phyloP scores from a whole-genome alignment of 2,797 vertebrate genomes.

The Oreonectes daqikongensis region DNA sequence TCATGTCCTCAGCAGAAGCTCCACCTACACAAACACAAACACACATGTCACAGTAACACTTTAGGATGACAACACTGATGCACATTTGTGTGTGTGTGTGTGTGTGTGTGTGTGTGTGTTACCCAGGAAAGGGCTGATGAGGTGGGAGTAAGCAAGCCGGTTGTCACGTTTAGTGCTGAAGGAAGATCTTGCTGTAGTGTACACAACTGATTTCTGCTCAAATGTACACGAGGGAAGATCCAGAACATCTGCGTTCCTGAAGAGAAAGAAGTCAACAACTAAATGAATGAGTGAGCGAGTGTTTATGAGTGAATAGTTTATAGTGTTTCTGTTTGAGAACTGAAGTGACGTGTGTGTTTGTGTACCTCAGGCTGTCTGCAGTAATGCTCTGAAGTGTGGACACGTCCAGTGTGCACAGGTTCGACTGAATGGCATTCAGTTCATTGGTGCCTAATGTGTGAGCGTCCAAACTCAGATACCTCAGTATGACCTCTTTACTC shows the following conservation, averaged over 20 bases:
- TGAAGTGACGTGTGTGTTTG: not conserved
- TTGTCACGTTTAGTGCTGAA: slow-evolving; percentile 48
- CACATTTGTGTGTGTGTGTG: not conserved
- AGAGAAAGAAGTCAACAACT: not conserved
- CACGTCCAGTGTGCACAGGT: slow-evolving; percentile 65
- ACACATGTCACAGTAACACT: not conserved
- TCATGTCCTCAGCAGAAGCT: slow-evolving; percentile 60
- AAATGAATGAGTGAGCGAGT: not conserved
- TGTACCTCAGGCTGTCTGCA: slow-evolving; percentile 55
- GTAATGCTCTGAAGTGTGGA: slow-evolving; percentile 63
- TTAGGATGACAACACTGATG: too few relatives aligned
- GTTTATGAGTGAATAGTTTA: not conserved
- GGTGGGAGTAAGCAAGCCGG: slow-evolving; percentile 48
- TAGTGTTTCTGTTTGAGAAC: not conserved
- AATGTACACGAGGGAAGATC: slow-evolving; percentile 65
- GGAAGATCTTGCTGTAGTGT: slow-evolving; percentile 60
- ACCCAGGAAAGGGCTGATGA: slow-evolving; percentile 65
- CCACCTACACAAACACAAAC: slow-evolving; percentile 60
- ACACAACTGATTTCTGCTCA: slow-evolving; percentile 67
- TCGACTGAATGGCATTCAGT: slow-evolving; percentile 62
- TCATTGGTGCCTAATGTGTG: slow-evolving; percentile 62
- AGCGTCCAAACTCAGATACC: slow-evolving; percentile 60
- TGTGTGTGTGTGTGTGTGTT: slow-evolving; percentile 41
- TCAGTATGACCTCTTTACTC: slow-evolving; percentile 68
- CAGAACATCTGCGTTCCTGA: slow-evolving; percentile 61